Conservation (phyloP, 1,140 invertebrate genomes). For the Hermetia illucens region DNA sequence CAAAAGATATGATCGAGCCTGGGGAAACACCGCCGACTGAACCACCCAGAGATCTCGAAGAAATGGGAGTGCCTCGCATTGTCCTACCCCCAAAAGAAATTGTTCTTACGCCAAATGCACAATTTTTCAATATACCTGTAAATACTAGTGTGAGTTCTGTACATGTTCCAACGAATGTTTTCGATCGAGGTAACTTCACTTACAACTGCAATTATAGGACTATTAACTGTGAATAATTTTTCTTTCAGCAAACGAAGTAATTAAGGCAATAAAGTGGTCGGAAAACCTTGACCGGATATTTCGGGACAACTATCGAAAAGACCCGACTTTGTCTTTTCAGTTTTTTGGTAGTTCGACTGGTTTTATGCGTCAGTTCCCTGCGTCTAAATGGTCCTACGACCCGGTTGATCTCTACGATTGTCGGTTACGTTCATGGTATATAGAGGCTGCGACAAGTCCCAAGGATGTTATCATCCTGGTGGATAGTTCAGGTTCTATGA, state of each 20-base stretch:
- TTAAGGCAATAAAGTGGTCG: conserved; percentile 63
- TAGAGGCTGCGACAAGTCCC: conserved; percentile 90
- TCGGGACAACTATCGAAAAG: conserved; percentile 69
- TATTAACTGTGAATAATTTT: conserved; percentile 1
- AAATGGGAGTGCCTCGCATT: conserved; percentile 35
- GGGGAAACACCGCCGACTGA: conserved; percentile 29
- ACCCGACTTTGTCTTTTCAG: conserved; percentile 88
- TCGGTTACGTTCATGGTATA: conserved; percentile 82
- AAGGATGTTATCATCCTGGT: conserved; percentile 94
- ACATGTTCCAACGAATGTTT: conserved; percentile 93
- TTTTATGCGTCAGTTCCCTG: conserved; percentile 89
- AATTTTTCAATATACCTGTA: conserved; percentile 68
- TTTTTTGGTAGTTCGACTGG: conserved; percentile 93
- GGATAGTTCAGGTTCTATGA: conserved; percentile 95
- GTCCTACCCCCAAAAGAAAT: conserved; percentile 37
- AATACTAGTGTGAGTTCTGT: conserved; percentile 78
- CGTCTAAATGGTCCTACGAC: conserved; percentile 53
- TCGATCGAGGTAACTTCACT: conserved; percentile 67
- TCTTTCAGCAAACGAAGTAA: conserved; percentile 44
- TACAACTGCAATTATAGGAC: not conserved
- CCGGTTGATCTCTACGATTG: conserved; percentile 79
- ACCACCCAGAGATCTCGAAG: conserved; percentile 33
- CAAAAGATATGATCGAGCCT: conserved; percentile 49
- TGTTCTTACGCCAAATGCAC: conserved; percentile 48
- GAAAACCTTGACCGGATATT: conserved; percentile 78